phyloP scores from a whole-genome alignment of 2,888 invertebrate species.

The Apotomis turbidana region DNA sequence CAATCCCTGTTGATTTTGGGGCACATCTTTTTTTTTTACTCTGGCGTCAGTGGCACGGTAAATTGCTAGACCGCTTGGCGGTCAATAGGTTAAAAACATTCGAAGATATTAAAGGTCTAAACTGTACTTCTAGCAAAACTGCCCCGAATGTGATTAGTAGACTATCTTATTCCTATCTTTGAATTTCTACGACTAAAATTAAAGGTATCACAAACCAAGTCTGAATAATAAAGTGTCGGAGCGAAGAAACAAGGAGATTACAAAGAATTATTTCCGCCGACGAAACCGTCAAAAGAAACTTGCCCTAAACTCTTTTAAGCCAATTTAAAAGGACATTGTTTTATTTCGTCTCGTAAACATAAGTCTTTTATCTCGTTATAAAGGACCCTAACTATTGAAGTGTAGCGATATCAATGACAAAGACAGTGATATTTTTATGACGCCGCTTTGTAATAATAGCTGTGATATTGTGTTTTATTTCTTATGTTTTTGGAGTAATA shows the following conservation, averaged over 20 bases:
- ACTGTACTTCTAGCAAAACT: too few relatives aligned
- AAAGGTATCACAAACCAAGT: neutral
- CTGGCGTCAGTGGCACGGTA: too few relatives aligned
- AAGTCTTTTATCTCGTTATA: constrained; percentile 29
- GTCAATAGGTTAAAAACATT: too few relatives aligned
- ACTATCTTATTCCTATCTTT: too few relatives aligned
- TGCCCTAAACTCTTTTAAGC: constrained; percentile 29
- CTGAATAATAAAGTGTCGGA: neutral
- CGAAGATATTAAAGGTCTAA: too few relatives aligned
- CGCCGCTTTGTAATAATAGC: constrained; percentile 20
- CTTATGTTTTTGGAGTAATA: too few relatives aligned
- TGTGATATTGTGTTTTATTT: constrained; percentile 4
- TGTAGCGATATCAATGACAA: constrained; percentile 32
- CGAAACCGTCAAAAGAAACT: constrained; percentile 16
- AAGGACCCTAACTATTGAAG: constrained; percentile 36
- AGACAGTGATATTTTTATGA: constrained; percentile 18
- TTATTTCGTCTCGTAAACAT: constrained; percentile 29
- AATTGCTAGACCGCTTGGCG: too few relatives aligned
- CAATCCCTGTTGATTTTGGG: too few relatives aligned
- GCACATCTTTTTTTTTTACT: too few relatives aligned
- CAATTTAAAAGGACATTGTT: constrained; percentile 38
- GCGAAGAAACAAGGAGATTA: neutral
- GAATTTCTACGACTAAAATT: neutral
- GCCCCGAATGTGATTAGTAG: too few relatives aligned
- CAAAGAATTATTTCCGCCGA: constrained; percentile 9